Conservation (phyloP, 1,140 invertebrate genomes). For the Aphis gossypii region DNA sequence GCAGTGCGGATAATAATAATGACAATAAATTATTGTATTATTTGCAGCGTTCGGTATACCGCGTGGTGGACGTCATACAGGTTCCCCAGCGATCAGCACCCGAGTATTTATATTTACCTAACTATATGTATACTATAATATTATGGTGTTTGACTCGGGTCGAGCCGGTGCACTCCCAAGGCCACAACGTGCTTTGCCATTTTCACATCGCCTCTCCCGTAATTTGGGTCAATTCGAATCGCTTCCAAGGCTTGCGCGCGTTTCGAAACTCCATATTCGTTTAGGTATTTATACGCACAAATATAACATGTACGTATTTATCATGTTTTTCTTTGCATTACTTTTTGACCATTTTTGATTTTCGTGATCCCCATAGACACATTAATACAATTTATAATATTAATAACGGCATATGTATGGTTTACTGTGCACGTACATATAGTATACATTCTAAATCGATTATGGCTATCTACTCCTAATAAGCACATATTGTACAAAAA, state of each 20-base stretch:
- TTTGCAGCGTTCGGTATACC: not conserved
- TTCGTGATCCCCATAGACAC: not conserved
- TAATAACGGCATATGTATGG: not conserved
- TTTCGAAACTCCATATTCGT: slow-evolving; percentile 49
- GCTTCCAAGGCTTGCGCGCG: slow-evolving; percentile 41
- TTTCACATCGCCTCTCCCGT: slow-evolving; percentile 47
- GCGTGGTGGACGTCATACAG: not conserved
- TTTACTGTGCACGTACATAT: not conserved
- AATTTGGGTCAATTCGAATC: slow-evolving; percentile 56
- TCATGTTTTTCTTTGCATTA: not conserved
- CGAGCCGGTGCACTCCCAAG: slow-evolving; percentile 15
- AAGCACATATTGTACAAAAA: too few relatives aligned
- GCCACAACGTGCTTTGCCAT: slow-evolving; percentile 55
- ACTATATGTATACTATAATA: not conserved
- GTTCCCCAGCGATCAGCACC: not conserved
- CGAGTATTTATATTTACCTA: not conserved
- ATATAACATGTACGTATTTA: not conserved
- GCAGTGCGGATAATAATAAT: not conserved
- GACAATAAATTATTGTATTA: not conserved
- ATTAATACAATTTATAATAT: not conserved
- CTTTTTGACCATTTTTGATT: slow-evolving; percentile 11
- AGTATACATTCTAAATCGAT: not conserved
- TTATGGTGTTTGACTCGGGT: not conserved
- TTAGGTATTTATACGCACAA: not conserved
- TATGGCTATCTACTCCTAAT: not conserved